phyloP scores from a whole-genome alignment of 2,797 vertebrate genomes.

The Darevskia mixta region DNA sequence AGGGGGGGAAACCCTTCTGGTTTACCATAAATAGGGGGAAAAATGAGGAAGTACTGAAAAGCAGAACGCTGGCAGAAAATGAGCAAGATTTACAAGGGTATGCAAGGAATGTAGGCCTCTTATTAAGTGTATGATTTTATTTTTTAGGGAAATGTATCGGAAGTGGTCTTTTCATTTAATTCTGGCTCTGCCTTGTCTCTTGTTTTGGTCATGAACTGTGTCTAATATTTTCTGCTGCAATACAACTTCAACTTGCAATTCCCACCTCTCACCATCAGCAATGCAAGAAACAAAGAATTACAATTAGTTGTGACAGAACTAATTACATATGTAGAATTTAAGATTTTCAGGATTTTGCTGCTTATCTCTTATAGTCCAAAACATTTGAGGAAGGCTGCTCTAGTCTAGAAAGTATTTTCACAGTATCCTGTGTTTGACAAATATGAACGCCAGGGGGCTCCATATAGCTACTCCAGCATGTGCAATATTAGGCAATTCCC shows the following conservation, averaged over 20 bases:
- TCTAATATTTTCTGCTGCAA: neutral
- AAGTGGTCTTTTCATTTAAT: neutral
- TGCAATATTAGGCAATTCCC: neutral
- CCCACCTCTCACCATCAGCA: neutral
- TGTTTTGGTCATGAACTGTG: neutral
- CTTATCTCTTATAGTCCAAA: neutral
- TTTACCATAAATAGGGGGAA: constrained; percentile 41
- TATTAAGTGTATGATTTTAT: neutral
- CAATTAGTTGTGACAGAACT: neutral
- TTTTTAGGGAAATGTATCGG: neutral
- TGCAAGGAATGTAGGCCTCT: neutral
- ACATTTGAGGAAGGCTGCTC: too few relatives aligned
- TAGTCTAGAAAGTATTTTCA: too few relatives aligned
- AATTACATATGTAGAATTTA: too few relatives aligned
- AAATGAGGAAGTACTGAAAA: constrained; percentile 56
- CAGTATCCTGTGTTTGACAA: neutral
- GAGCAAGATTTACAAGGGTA: neutral
- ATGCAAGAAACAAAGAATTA: too few relatives aligned
- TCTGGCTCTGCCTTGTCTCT: neutral
- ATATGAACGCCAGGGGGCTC: neutral
- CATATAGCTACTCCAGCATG: neutral
- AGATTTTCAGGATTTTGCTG: neutral
- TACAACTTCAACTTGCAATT: neutral
- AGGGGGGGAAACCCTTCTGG: neutral
- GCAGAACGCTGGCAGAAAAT: neutral